phyloP scores from a whole-genome alignment of 2,888 invertebrate genomes.

The Neria commutata region DNA sequence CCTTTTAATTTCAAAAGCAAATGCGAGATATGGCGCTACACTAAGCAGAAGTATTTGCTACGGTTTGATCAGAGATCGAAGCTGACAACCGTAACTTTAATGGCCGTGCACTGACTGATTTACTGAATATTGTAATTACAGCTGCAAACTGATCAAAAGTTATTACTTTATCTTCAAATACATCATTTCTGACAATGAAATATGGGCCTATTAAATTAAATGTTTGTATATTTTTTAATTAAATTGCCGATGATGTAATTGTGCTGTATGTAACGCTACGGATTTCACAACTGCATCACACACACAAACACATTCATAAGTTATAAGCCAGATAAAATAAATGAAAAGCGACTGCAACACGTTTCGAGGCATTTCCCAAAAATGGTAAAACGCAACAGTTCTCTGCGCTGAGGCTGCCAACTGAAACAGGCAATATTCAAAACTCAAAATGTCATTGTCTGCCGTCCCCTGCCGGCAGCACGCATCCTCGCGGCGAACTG shows the following conservation, averaged over 20 bases:
- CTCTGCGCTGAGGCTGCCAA: constrained; percentile 34
- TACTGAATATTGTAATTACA: too few species aligned
- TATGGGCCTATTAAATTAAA: too few species aligned
- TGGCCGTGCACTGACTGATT: too few species aligned
- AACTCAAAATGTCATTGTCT: constrained; percentile 24
- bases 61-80: too few species aligned
- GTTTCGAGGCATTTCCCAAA: constrained; percentile 31
- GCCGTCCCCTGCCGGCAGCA: constrained; percentile 24
- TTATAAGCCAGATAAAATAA: constrained; percentile 26
- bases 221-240: too few species aligned
- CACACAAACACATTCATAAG: constrained; percentile 16
- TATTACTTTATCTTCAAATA: too few species aligned
- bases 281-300: constrained; percentile 12
- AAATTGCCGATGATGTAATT: constrained; percentile 32
- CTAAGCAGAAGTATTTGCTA: too few species aligned
- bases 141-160: too few species aligned
- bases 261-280: constrained; percentile 23
- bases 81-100: too few species aligned
- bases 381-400: constrained; percentile 31
- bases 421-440: constrained; percentile 36
- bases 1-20: too few species aligned
- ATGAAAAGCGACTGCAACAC: constrained; percentile 29
- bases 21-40: too few species aligned
- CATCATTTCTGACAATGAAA: too few species aligned
- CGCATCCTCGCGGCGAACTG: constrained; percentile 29